Conservation (phyloP, 2,797 vertebrate genomes). For the Pampus argenteus region DNA sequence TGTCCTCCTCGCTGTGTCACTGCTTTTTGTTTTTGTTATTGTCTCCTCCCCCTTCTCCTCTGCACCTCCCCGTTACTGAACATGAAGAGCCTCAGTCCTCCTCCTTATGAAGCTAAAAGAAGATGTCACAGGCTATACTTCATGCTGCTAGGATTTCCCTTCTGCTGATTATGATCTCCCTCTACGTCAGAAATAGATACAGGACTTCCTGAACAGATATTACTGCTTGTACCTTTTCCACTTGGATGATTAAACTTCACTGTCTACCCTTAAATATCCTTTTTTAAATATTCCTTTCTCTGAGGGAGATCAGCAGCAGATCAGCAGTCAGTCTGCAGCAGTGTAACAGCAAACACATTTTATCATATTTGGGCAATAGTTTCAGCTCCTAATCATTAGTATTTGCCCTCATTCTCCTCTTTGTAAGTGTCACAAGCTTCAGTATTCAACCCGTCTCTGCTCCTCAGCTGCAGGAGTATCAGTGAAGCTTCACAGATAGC, state of each 20-base stretch:
- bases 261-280: constrained; percentile 12
- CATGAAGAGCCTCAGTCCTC: constrained; percentile 23
- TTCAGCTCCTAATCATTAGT: not conserved
- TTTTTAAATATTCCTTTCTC: constrained; percentile 8
- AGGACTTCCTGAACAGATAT: not conserved
- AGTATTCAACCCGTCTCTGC: not conserved
- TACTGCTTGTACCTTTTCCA: constrained; percentile 5
- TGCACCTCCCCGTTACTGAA: constrained; percentile 30
- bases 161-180: constrained; percentile 18
- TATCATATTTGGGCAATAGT: not conserved
- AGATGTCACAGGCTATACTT: constrained; percentile 13
- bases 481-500: constrained; percentile 64
- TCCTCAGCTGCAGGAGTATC: constrained; percentile 42
- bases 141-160: not conserved
- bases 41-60: constrained; percentile 33
- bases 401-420: not conserved
- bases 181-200: constrained; percentile 38
- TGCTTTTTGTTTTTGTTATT: constrained; percentile 12
- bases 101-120: constrained; percentile 33
- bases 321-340: not conserved
- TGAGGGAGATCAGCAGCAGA: too few relatives aligned
- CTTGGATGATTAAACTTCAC: constrained; percentile 3
- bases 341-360: constrained; percentile 6
- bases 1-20: constrained; percentile 23
- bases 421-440: not conserved